A percentile compares a stretch with the other conserved stretches of the same genome.
Evolutionary conservation across 2,888 invertebrate genomes (phyloP).

Genomic region (Amiota mariae): DNA sequence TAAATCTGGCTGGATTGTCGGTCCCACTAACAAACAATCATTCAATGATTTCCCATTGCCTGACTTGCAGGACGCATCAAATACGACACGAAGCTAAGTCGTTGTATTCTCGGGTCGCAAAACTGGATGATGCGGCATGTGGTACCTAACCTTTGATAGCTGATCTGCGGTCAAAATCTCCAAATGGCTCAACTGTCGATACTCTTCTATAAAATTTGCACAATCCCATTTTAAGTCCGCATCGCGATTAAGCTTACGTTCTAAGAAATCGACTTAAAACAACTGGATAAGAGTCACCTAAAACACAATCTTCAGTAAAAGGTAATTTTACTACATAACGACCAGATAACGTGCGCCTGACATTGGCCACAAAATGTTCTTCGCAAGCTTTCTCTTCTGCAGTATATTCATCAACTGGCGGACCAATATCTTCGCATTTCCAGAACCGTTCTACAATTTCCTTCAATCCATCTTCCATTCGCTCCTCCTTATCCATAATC

Average conservation of each 20-base stretch:
- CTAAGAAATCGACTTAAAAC: constrained; percentile 10
- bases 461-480: background rate
- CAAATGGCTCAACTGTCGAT: constrained; percentile 17
- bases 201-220: constrained; percentile 23
- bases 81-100: background rate
- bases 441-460: background rate
- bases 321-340: constrained; percentile 1
- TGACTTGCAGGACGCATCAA: constrained; percentile 27
- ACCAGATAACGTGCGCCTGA: background rate
- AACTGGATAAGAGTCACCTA: constrained; percentile 8
- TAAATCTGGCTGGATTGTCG: constrained; percentile 35
- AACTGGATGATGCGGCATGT: constrained; percentile 29
- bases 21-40: constrained; percentile 27
- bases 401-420: background rate
- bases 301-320: background rate
- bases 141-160: background rate
- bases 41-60: constrained; percentile 24
- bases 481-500: too few relatives aligned
- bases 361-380: background rate
- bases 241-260: background rate
- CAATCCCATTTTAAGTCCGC: constrained; percentile 7
- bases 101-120: constrained; percentile 15
- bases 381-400: constrained; percentile 12
- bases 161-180: background rate
- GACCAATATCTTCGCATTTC: background rate